These are phyloP conservation scores for Remorina albescens DNA, from an alignment of 2,797 vertebrate genomes.

Conservation along the genomic window DNA sequence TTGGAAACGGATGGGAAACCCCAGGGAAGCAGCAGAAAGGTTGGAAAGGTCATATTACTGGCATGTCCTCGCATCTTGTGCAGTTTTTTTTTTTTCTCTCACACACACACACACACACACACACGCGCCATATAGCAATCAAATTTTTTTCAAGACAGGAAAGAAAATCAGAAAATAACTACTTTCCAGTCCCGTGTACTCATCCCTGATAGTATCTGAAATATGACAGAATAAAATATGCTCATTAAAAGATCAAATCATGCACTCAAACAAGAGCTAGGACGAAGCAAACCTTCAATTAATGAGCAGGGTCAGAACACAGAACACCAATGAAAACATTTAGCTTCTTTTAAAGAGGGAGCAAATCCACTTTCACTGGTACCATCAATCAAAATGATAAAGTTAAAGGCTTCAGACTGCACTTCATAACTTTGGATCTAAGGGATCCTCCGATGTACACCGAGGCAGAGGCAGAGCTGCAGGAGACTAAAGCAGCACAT, in stretches of 20 bases:
- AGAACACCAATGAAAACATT: not conserved
- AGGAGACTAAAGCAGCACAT: constrained; percentile 45
- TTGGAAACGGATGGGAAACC: constrained; percentile 75
- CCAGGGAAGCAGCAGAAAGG: constrained; percentile 66
- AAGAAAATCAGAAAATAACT: not conserved
- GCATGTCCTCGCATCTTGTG: constrained; percentile 32
- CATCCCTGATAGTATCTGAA: not conserved
- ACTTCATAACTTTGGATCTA: constrained; percentile 25
- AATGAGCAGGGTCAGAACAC: not conserved
- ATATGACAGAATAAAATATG: constrained; percentile 9
- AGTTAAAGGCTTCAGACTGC: constrained; percentile 14
- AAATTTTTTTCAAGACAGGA: not conserved
- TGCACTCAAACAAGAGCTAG: constrained; percentile 15
- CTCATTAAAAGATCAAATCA: constrained; percentile 12
- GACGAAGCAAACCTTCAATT: not conserved
- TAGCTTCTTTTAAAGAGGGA: constrained; percentile 24
- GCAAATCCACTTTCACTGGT: constrained; percentile 38
- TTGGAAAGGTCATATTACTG: constrained; percentile 73
- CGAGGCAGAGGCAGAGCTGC: constrained; percentile 24
- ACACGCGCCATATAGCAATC: not conserved
- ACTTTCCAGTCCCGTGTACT: not conserved
- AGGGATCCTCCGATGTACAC: constrained; percentile 27
- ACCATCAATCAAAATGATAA: constrained; percentile 43
- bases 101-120: not conserved
- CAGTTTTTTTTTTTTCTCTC: constrained; percentile 1